These are phyloP conservation scores for Allobates femoralis DNA, from an alignment of 2,797 vertebrate genomes.

Conservation along the genomic window DNA sequence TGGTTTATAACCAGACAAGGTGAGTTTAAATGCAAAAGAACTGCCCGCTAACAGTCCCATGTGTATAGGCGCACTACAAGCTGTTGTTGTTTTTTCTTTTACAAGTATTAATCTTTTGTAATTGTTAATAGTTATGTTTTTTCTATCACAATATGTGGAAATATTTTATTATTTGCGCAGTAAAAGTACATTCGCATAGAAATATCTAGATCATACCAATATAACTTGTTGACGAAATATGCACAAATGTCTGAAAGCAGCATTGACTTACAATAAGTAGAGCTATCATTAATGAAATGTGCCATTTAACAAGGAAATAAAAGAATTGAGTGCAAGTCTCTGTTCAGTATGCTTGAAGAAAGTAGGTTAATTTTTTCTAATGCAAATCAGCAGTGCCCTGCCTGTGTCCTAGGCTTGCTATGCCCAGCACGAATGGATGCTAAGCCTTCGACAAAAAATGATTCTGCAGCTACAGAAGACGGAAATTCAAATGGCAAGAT, in stretches of 20 bases:
- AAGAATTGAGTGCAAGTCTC: neutral
- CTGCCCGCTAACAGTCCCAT: too few relatives aligned
- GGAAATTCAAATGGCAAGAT: slow-evolving; percentile 51
- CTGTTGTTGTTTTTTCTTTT: too few relatives aligned
- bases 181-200: neutral
- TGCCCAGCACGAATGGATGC: slow-evolving; percentile 50
- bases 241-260: neutral
- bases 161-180: neutral
- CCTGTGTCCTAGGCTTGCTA: slow-evolving; percentile 43
- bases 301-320: slow-evolving; percentile 32
- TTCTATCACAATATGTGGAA: neutral
- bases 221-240: neutral
- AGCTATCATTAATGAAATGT: slow-evolving; percentile 5
- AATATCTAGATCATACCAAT: neutral
- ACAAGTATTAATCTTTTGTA: neutral
- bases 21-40: too few relatives aligned
- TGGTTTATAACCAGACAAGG: too few relatives aligned
- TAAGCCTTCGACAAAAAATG: slow-evolving; percentile 42
- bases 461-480: slow-evolving; percentile 40
- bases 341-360: slow-evolving; percentile 22
- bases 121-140: neutral
- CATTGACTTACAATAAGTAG: slow-evolving; percentile 13
- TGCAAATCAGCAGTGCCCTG: slow-evolving; percentile 48
- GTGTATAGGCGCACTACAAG: too few relatives aligned
- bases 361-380: slow-evolving; percentile 52